phyloP scores from a whole-genome alignment of 1,140 invertebrate genomes.

The Bombyx mandarina region DNA sequence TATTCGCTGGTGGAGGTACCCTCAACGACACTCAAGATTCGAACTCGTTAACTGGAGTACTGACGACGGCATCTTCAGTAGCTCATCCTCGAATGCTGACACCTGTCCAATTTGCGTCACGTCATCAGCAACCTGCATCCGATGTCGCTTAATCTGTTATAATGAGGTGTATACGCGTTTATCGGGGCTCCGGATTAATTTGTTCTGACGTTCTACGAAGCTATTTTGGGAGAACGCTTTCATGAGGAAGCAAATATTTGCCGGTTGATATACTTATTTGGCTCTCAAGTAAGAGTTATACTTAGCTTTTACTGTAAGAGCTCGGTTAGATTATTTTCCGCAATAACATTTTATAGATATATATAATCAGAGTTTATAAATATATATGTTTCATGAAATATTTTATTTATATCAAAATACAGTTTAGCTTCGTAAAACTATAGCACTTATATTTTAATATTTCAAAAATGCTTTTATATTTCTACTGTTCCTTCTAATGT shows the following conservation, averaged over 20 bases:
- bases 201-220: not conserved
- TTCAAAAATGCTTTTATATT: too few relatives aligned
- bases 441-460: too few relatives aligned
- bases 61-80: slow-evolving; percentile 18
- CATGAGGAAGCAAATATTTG: not conserved
- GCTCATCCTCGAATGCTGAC: slow-evolving; percentile 10
- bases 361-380: too few relatives aligned
- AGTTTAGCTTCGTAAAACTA: too few relatives aligned
- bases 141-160: slow-evolving; percentile 15
- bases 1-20: slow-evolving; percentile 5
- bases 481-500: too few relatives aligned
- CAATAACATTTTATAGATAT: too few relatives aligned
- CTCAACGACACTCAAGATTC: slow-evolving; percentile 12
- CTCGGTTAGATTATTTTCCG: too few relatives aligned
- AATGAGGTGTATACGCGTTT: slow-evolving; percentile 12
- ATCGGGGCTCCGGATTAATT: too few relatives aligned
- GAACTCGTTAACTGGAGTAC: slow-evolving; percentile 40
- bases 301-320: too few relatives aligned
- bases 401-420: too few relatives aligned
- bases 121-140: slow-evolving; percentile 22
- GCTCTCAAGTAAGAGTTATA: too few relatives aligned
- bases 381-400: too few relatives aligned
- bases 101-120: slow-evolving; percentile 50
- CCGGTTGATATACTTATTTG: not conserved
- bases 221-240: not conserved